Evolutionary conservation across 1,140 invertebrate genomes (phyloP).

Genomic region (Drosophila nebulosa): DNA sequence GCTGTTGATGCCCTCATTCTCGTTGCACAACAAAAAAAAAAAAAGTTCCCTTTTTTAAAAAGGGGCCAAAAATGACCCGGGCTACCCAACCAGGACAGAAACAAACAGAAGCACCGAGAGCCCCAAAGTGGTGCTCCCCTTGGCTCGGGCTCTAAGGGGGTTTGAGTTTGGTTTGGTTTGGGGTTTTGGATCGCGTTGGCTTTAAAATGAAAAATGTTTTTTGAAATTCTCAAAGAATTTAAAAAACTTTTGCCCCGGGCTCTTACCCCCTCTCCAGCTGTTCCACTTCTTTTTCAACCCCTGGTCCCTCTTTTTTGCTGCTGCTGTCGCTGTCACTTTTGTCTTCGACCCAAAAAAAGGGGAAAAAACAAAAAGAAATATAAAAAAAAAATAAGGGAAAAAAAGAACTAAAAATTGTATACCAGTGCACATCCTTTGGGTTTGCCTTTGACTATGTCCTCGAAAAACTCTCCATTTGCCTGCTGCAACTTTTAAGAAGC

Average conservation of each 20-base stretch:
- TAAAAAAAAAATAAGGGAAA: conserved; percentile 13
- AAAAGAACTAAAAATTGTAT: conserved; percentile 51
- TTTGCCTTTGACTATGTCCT: conserved; percentile 67
- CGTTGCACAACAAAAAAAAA: conserved; percentile 34
- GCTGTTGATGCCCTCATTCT: conserved; percentile 23
- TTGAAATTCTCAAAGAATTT: conserved; percentile 78
- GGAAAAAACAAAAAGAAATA: conserved; percentile 19
- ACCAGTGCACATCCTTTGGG: conserved; percentile 59
- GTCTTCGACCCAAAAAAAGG: conserved; percentile 65
- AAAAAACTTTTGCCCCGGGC: conserved; percentile 72
- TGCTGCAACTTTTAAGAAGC: conserved; percentile 77
- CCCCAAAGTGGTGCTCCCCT: conserved; percentile 34
- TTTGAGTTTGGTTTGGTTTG: conserved; percentile 33
- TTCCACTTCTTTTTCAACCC: not conserved
- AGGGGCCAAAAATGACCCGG: conserved; percentile 45
- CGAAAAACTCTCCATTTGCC: conserved; percentile 38
- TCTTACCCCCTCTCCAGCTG: not conserved
- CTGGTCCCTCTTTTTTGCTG: not conserved
- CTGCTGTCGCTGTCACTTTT: conserved; percentile 67
- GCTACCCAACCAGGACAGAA: conserved; percentile 26
- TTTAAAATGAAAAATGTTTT: conserved; percentile 76
- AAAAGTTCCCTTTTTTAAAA: conserved; percentile 70
- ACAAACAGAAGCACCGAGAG: not conserved
- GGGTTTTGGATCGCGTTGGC: conserved; percentile 53
- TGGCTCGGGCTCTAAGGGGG: too few species aligned